Conservation (phyloP, 2,113 vertebrate genomes). For the Vidua chalybeata region DNA sequence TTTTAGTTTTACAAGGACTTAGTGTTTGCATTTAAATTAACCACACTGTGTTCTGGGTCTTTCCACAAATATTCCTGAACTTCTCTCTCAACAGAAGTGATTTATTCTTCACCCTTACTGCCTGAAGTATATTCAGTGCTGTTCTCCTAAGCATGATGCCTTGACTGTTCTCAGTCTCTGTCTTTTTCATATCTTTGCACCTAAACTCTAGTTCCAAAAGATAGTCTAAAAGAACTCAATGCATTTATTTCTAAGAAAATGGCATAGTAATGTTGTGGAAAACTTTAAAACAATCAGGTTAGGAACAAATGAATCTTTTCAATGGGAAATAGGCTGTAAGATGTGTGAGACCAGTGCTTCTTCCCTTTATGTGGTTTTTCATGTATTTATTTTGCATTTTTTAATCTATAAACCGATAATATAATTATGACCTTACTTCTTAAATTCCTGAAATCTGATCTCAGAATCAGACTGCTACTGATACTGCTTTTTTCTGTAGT, state of each 20-base stretch:
- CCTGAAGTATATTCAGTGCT: background rate
- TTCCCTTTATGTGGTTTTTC: accelerated
- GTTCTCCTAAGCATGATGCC: background rate
- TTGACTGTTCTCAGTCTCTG: accelerated
- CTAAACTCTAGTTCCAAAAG: background rate
- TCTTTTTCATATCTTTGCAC: background rate
- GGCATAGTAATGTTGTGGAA: background rate
- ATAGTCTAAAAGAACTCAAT: background rate
- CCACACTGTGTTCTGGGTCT: background rate
- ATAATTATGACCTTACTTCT: background rate
- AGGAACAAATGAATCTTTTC: background rate
- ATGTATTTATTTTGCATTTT: background rate
- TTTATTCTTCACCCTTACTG: background rate
- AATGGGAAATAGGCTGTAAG: background rate
- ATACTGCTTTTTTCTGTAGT: conserved; percentile 31
- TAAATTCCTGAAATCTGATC: background rate
- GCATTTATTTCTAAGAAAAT: background rate
- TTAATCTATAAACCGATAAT: background rate
- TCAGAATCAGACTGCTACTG: background rate
- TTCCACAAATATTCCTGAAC: background rate
- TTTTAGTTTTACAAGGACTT: background rate
- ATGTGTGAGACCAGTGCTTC: background rate
- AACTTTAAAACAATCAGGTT: background rate
- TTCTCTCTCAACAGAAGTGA: background rate
- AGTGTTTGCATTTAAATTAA: background rate